These are phyloP conservation scores for Nasonia vitripennis DNA, from an alignment of 1,140 invertebrate species.

Conservation along the genomic window DNA sequence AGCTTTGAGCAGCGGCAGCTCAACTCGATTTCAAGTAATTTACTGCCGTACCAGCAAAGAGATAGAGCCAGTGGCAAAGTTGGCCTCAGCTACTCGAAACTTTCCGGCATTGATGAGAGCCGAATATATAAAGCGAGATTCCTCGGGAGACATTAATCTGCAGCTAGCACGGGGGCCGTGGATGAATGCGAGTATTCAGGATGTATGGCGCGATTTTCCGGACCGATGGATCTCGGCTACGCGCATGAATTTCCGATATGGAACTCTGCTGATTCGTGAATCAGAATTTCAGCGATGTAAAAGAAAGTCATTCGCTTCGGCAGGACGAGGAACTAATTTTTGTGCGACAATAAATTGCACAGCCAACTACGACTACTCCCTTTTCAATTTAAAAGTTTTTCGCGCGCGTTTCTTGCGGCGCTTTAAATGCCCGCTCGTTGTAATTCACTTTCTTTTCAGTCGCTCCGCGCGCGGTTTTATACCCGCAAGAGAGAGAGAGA, in stretches of 20 bases:
- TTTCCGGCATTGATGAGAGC: slow-evolving; percentile 18
- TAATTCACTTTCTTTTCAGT: slow-evolving; percentile 11
- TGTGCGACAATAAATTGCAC: neutral
- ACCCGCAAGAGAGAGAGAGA: neutral
- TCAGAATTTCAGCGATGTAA: too few species aligned
- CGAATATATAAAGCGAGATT: slow-evolving; percentile 10
- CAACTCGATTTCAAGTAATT: slow-evolving; percentile 27
- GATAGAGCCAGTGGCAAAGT: neutral
- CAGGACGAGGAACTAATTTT: neutral
- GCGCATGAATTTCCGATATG: neutral
- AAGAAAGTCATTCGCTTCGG: too few species aligned
- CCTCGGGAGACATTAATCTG: neutral
- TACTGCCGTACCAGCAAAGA: neutral
- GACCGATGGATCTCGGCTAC: neutral
- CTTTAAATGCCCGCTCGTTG: neutral
- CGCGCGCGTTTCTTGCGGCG: neutral
- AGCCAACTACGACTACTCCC: neutral
- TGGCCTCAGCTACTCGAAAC: neutral
- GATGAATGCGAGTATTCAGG: neutral
- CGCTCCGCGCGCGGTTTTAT: neutral
- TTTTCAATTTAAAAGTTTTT: slow-evolving; percentile 18
- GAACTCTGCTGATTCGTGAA: too few species aligned
- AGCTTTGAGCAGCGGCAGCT: neutral
- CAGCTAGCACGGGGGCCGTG: neutral
- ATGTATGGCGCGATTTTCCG: neutral